Evolutionary conservation across 2,888 invertebrate genomes (phyloP).

Genomic region (Leucophora obtusa): DNA sequence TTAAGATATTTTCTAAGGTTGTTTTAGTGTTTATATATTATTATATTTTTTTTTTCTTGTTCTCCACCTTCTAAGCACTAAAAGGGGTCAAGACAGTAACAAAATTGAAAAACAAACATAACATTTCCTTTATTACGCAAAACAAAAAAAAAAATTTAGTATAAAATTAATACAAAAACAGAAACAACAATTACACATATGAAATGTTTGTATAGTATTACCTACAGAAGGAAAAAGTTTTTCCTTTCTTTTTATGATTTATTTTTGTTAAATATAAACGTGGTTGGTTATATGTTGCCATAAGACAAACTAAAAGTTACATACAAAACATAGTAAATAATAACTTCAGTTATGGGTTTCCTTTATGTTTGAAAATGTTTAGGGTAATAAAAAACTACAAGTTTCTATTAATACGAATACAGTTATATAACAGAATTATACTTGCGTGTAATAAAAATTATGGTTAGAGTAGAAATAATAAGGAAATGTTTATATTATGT

Average conservation of each 20-base stretch:
- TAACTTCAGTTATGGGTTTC: slow-evolving; percentile 36
- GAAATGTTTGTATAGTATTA: slow-evolving; percentile 17
- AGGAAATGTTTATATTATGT: slow-evolving; percentile 46
- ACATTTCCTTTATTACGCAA: slow-evolving; percentile 44
- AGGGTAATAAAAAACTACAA: slow-evolving; percentile 21
- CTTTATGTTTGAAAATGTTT: background rate
- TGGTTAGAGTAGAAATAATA: slow-evolving; percentile 16
- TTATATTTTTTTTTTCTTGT: background rate
- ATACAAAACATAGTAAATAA: background rate
- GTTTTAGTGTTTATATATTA: slow-evolving; percentile 5
- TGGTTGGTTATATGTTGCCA: background rate
- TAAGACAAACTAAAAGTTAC: slow-evolving; percentile 3
- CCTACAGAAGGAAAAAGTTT: slow-evolving; percentile 3
- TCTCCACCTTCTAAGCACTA: slow-evolving; percentile 15
- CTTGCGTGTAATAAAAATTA: slow-evolving; percentile 50
- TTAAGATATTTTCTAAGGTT: slow-evolving; percentile 8
- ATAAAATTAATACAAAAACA: slow-evolving; percentile 5
- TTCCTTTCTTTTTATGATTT: slow-evolving; percentile 35
- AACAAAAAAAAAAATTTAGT: background rate
- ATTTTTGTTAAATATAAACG: slow-evolving; percentile 45
- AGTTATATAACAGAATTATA: slow-evolving; percentile 8
- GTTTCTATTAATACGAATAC: background rate
- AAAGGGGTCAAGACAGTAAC: slow-evolving; percentile 51
- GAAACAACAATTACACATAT: slow-evolving; percentile 19
- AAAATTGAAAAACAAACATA: slow-evolving; percentile 47